Evolutionary conservation across 2,888 invertebrate genomes (phyloP), one percentile per base, ranked within the genome.

Genomic region (Ochropacha duplaris): DNA sequence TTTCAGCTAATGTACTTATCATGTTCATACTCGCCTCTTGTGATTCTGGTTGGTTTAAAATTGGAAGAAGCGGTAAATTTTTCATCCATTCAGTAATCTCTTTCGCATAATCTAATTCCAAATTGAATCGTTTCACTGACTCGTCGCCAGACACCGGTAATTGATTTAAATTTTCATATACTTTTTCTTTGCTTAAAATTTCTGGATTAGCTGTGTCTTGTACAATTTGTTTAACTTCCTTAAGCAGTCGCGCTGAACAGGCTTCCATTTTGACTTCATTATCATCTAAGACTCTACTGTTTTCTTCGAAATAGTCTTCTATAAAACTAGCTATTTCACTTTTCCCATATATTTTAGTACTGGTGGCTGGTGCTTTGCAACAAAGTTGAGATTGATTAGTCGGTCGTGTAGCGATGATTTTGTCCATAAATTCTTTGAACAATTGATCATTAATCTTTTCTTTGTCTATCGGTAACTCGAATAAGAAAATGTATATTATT

Each of bases 1-100:
- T 78, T 58, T 83, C 77, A 52, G 84, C 75, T 57, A 88, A 68
- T n/a, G 81, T 76, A 54, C 70, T 72, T 5, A 87, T 78, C 71
- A 79, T 78, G 64, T 60, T 68, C 1, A 76, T 64, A 58, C 72
- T 76, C 36, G 59, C 51, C 36, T 74, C 60, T 56, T 67, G 60
- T 19, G 73, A 62, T 49, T 74, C 62, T 54, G 63, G 56, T 9
- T 66, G n/a, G 19, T 66, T 68, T 50, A 28, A 57, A 11, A 78
- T 58, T 6, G 79, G 69, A 56, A 77, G 54, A 3, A 88, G 58
- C 2, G 87, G 84, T 49, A 88, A 68, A 62, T 84, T 84, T 63
- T 82, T 80, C 36, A 88, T 59, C 87, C 87, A 88, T 26, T 85
- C 81, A 24, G 78, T 69, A 62, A 88, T 85, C 69, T 87, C 84